Evolutionary conservation across 2,888 invertebrate species (phyloP), one percentile per base, ranked within the genome.

Genomic region (Amorpha juglandis): DNA sequence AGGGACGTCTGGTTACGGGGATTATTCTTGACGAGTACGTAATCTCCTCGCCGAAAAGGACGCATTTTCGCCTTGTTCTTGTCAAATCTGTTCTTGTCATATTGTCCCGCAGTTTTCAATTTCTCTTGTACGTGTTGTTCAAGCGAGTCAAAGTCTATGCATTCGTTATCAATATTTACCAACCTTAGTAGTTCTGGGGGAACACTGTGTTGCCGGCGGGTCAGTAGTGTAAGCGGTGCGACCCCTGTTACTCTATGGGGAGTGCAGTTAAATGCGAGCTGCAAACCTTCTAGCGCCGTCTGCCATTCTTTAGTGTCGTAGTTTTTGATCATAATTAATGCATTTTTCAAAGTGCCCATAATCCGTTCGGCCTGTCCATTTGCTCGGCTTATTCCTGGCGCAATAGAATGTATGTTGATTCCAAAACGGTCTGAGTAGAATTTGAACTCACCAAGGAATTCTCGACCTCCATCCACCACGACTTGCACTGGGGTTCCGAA

Each of bases 361-460:
- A 72, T 9, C 12, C 72, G 63, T 51, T 74, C 73, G 9, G 72
- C 71, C 16, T 74, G 72, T 0, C 73, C 72, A 58, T 73, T 73
- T 8, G 72, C 74, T 42, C 72, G 65, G 48, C 67, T 68, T 12
- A 73, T 51, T 2, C 78, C 77, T 0, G 77, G 76, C 0, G 78
- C 76, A 0, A 80, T 77, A 1, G 75, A 52, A n/a, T 78, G 77
- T 0, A 78, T 67, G 0, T 74, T 53, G 8, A 78, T 76, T 4
- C 68, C 68, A 42, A 77, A 62, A 1, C 69, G 68, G 0, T 4
- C 1, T 38, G 74, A 76, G 48, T 72, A 77, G 0, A 63, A 27
- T 53, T 70, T 75, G 35, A 75, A 77, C 1, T 71, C 8, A 9
- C 75, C 74, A 12, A 67, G 58, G 53, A 69, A 78, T 7, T 72